phyloP scores from a whole-genome alignment of 2,888 invertebrate genomes.

The Aphrophora alni region DNA sequence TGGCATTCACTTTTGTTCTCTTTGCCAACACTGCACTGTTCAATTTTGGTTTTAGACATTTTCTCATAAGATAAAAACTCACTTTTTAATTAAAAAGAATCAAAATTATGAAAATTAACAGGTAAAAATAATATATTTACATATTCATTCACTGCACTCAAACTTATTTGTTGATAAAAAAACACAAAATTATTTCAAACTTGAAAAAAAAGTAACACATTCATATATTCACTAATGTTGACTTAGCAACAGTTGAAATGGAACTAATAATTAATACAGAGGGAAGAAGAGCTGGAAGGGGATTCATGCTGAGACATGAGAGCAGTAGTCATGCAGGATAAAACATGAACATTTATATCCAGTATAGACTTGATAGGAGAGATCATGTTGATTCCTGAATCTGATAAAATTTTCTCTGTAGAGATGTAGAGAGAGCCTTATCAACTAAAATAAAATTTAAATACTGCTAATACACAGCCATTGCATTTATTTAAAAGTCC shows the following conservation, averaged over 20 bases:
- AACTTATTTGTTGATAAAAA: neutral
- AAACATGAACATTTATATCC: conserved; percentile 13
- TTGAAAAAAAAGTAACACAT: no score
- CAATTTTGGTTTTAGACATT: conserved; percentile 12
- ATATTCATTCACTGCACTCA: conserved; percentile 23
- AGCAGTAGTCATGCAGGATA: neutral
- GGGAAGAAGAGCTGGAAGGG: conserved; percentile 12
- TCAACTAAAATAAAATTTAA: no score
- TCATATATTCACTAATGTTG: conserved; percentile 10
- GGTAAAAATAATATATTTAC: neutral
- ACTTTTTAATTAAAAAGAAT: neutral
- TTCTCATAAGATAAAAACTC: conserved; percentile 11
- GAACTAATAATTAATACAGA: conserved; percentile 20
- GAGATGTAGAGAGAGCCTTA: no score
- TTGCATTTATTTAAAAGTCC: no score
- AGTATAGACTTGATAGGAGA: conserved; percentile 13
- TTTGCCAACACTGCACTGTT: conserved; percentile 24
- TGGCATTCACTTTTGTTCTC: conserved; percentile 16
- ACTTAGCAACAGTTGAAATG: conserved; percentile 19
- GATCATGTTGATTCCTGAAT: conserved; percentile 17
- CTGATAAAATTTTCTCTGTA: no score
- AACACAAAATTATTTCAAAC: neutral
- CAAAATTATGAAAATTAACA: no score
- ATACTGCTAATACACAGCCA: no score
- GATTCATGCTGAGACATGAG: conserved; percentile 22